These are phyloP conservation scores for Malthinus seriepunctatus DNA, from an alignment of 2,888 invertebrate species.

Conservation along the genomic window DNA sequence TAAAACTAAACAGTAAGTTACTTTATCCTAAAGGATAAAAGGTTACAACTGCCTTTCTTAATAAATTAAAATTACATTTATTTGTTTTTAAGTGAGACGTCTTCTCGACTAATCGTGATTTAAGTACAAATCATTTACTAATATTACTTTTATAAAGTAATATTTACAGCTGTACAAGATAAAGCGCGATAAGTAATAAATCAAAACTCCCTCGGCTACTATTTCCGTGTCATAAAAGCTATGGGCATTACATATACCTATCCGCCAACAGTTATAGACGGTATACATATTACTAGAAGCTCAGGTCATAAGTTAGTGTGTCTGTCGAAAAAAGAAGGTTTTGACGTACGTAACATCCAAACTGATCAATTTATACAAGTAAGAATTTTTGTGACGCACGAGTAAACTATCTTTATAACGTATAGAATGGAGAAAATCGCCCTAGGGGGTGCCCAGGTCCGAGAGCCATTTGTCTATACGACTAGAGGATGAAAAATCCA, in stretches of 20 bases:
- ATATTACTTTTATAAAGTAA: neutral
- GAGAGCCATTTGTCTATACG: slow-evolving; percentile 53
- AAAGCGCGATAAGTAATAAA: slow-evolving; percentile 18
- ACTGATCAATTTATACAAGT: slow-evolving; percentile 16
- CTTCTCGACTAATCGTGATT: neutral
- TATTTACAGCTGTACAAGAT: neutral
- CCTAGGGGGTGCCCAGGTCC: slow-evolving; percentile 48
- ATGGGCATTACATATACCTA: slow-evolving; percentile 32
- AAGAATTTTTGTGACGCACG: slow-evolving; percentile 27
- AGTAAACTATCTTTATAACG: slow-evolving; percentile 24
- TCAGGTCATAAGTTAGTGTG: slow-evolving; percentile 31
- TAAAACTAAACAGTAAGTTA: no score
- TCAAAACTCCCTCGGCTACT: slow-evolving; percentile 24
- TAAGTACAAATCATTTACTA: neutral
- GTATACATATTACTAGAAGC: slow-evolving; percentile 33
- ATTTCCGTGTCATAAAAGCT: slow-evolving; percentile 32
- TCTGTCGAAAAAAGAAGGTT: slow-evolving; percentile 16
- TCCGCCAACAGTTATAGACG: slow-evolving; percentile 30
- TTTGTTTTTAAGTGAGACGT: neutral
- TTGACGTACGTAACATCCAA: slow-evolving; percentile 20
- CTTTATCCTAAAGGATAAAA: no score
- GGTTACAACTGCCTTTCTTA: neutral
- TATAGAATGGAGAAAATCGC: slow-evolving; percentile 37
- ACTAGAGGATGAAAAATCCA: slow-evolving; percentile 56
- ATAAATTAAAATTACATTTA: neutral